Evolutionary conservation across 2,113 vertebrate species (phyloP).

Genomic region (Oncorhynchus kisutch): DNA sequence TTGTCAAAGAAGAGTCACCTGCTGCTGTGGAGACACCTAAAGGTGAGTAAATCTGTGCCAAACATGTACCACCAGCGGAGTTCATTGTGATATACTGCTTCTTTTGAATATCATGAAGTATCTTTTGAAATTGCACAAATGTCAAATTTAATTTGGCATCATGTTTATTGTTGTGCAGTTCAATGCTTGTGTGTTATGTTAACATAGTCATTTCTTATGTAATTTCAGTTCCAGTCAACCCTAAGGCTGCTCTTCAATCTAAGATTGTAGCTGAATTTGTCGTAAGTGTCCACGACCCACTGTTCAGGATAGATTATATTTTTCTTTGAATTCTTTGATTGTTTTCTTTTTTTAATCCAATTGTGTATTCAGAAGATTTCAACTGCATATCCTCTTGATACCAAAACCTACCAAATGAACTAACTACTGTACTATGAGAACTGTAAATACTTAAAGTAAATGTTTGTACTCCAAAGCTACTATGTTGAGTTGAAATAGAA

Average conservation of each 20-base stretch:
- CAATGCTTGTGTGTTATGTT: background rate
- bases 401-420: too few relatives aligned
- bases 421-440: background rate
- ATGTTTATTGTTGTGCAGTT: background rate
- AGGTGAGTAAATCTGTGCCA: constrained; percentile 41
- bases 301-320: background rate
- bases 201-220: background rate
- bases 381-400: background rate
- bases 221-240: constrained; percentile 77
- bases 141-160: background rate
- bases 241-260: constrained; percentile 87
- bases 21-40: constrained; percentile 51
- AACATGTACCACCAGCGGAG: background rate
- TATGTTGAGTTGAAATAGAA: background rate
- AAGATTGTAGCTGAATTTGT: constrained; percentile 96
- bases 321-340: too few relatives aligned
- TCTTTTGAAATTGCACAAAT: too few relatives aligned
- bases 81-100: background rate
- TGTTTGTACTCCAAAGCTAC: background rate
- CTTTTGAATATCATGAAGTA: background rate
- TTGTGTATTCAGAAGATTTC: too few relatives aligned
- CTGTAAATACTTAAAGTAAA: background rate
- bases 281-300: constrained; percentile 73
- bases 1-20: constrained; percentile 68
- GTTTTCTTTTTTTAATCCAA: background rate